A percentile compares a stretch with the other conserved stretches of the same genome.
Conservation (phyloP, 1,140 invertebrate species). For the Danaus plexippus region DNA sequence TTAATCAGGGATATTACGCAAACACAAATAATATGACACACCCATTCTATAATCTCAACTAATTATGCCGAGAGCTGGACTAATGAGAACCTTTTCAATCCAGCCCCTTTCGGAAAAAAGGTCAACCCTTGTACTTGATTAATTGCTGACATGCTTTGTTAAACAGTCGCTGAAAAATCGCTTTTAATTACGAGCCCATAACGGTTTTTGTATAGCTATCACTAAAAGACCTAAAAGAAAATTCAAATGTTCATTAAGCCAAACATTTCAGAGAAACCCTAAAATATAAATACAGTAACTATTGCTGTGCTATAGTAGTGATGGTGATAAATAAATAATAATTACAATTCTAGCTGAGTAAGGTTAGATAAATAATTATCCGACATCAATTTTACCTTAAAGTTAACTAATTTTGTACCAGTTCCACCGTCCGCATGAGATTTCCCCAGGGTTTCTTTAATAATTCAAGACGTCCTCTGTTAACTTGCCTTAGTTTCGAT, state of each 20-base stretch:
- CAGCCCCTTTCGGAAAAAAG: slow-evolving; percentile 45
- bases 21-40: too few relatives aligned
- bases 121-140: slow-evolving; percentile 53
- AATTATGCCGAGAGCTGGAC: slow-evolving; percentile 31
- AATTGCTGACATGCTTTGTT: slow-evolving; percentile 42
- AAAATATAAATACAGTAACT: too few relatives aligned
- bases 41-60: slow-evolving; percentile 29
- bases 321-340: not conserved
- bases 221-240: slow-evolving; percentile 2
- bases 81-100: slow-evolving; percentile 55
- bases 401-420: too few relatives aligned
- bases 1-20: too few relatives aligned
- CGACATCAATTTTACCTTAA: too few relatives aligned
- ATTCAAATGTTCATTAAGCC: too few relatives aligned
- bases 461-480: slow-evolving; percentile 50
- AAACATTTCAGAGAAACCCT: too few relatives aligned
- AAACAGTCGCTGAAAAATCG: slow-evolving; percentile 26
- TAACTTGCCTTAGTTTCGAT: slow-evolving; percentile 43
- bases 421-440: slow-evolving; percentile 23
- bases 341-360: too few relatives aligned
- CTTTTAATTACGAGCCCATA: slow-evolving; percentile 24
- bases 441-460: slow-evolving; percentile 53
- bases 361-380: too few relatives aligned
- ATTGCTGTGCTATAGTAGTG: not conserved
- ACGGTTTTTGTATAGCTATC: slow-evolving; percentile 15